phyloP scores from a whole-genome alignment of 2,888 invertebrate species.

The Aspidiotus rigidus region DNA sequence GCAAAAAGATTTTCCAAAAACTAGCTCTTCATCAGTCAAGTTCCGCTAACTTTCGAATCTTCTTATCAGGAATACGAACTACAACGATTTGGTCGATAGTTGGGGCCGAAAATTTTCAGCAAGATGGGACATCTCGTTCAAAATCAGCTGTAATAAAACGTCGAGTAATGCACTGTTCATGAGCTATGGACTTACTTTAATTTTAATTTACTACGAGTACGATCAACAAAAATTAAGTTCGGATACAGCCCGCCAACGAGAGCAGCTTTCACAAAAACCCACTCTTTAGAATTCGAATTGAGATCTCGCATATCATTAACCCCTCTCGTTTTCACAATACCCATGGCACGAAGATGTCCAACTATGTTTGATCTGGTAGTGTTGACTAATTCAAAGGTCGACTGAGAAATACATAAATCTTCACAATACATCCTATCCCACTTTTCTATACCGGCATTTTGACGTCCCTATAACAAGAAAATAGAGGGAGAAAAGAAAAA shows the following conservation, averaged over 20 bases:
- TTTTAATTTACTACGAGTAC: conserved; percentile 52
- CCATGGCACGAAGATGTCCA: conserved; percentile 65
- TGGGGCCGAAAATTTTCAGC: too few species aligned
- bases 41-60: too few species aligned
- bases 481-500: too few species aligned
- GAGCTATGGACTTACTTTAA: conserved; percentile 50
- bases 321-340: conserved; percentile 54
- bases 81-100: too few species aligned
- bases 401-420: conserved; percentile 58
- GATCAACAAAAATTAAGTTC: conserved; percentile 65
- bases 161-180: background rate
- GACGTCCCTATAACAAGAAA: conserved; percentile 39
- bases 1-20: too few species aligned
- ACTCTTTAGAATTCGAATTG: conserved; percentile 73
- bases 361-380: conserved; percentile 74
- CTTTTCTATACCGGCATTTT: conserved; percentile 53
- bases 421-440: conserved; percentile 58
- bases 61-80: too few species aligned
- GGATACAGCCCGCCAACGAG: conserved; percentile 85
- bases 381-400: conserved; percentile 82
- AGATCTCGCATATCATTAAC: conserved; percentile 60
- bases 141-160: background rate
- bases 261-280: conserved; percentile 85
- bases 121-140: background rate
- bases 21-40: too few species aligned